Base-by-base conservation (phyloP, 2,113 vertebrate species). In the Acanthisitta chloris region DNA sequence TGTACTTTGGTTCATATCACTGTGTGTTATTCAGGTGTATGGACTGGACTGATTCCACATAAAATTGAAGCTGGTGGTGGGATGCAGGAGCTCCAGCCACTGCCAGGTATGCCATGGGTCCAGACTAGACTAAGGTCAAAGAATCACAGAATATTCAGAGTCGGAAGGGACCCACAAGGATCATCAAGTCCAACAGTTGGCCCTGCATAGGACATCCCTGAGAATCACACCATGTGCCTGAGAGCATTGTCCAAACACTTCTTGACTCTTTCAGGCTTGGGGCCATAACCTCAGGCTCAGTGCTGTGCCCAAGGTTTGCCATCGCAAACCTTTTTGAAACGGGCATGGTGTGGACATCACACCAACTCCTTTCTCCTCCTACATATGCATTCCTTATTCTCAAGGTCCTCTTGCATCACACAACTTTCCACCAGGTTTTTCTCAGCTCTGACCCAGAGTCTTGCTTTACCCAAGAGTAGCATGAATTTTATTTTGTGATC, bases 271-370 rank as follows among this genome's bases (percentile, higher is more conserved):
- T n/a, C n/a, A n/a, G n/a, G n/a, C n/a, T n/a, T n/a, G n/a, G n/a
- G n/a, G n/a, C n/a, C n/a, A n/a, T n/a, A n/a, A n/a, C n/a, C n/a
- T n/a, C n/a, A n/a, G n/a, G n/a, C n/a, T n/a, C n/a, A n/a, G n/a
- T n/a, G n/a, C n/a, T n/a, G n/a, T n/a, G n/a, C n/a, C n/a, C n/a
- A n/a, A n/a, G n/a, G n/a, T n/a, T n/a, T n/a, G n/a, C n/a, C n/a
- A 51, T 19, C 81, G 20, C 16, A 81, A 67, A 72, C 14, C 12
- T 20, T 73, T 58, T 25, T 36, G 26, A 73, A 51, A 57, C 6
- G 17, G 17, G 19, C 33, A 12, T 5, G 4, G 64, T 17, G n/a
- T 1, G 5, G 33, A 31, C 0, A 0, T 42, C 8, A 7, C 16
- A 62, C 16, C 23, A 26, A 48, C 29, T 48, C 12, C 19, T 24